Conservation (phyloP, 2,797 vertebrate genomes). For the Chaetophractus vellerosus region DNA sequence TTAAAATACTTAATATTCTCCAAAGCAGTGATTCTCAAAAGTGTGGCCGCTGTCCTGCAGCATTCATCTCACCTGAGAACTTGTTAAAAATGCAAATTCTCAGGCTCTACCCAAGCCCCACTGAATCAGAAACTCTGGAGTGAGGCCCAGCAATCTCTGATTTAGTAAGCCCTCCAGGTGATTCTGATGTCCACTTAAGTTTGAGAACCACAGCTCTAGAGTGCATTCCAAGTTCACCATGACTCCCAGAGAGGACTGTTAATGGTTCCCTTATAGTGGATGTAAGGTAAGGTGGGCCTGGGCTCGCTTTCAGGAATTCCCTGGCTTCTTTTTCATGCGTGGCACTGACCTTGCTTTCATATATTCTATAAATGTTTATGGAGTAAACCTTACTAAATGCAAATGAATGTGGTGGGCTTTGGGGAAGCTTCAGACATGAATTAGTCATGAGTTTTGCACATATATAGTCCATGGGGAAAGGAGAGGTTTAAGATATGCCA, state of each 20-base stretch:
- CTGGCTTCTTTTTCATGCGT: background rate
- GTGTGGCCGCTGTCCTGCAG: background rate
- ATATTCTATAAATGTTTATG: background rate
- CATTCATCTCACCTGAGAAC: background rate
- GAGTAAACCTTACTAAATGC: background rate
- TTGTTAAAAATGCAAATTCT: background rate
- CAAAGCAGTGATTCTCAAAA: background rate
- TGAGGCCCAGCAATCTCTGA: background rate
- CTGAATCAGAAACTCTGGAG: background rate
- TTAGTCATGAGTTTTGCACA: background rate
- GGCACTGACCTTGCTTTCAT: background rate
- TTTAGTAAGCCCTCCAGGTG: background rate
- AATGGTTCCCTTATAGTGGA: background rate
- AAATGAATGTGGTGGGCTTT: background rate
- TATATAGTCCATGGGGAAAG: background rate
- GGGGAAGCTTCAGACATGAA: background rate
- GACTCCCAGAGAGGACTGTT: background rate
- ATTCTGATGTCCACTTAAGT: background rate
- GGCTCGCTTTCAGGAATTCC: background rate
- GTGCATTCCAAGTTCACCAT: background rate
- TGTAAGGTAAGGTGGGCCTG: background rate
- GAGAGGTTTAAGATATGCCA: background rate
- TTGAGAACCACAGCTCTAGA: background rate
- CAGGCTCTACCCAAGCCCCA: background rate
- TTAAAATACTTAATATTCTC: slow-evolving; percentile 17